Conservation (phyloP, 1,140 invertebrate species). For the Diabrotica virgifera region DNA sequence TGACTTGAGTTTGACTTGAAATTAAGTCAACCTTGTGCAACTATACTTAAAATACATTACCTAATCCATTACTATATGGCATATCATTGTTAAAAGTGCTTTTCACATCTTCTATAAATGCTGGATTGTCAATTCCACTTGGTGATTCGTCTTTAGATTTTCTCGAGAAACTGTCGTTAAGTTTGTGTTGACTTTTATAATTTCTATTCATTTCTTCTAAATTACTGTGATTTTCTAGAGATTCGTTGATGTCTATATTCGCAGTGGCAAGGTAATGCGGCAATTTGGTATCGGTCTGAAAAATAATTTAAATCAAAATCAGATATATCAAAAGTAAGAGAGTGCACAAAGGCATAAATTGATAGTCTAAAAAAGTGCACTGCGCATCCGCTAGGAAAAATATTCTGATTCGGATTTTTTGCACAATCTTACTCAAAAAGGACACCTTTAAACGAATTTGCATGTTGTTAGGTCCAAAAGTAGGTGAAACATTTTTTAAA, state of each 20-base stretch:
- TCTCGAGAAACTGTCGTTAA: slow-evolving; percentile 27
- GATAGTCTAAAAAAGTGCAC: too few species aligned
- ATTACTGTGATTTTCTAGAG: slow-evolving; percentile 40
- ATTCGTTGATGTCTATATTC: slow-evolving; percentile 46
- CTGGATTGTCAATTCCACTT: slow-evolving; percentile 37
- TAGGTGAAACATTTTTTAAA: too few species aligned
- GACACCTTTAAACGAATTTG: too few species aligned
- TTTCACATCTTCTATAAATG: slow-evolving; percentile 33
- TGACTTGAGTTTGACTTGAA: too few species aligned
- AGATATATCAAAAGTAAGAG: too few species aligned
- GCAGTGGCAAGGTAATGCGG: slow-evolving; percentile 46
- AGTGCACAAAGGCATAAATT: too few species aligned
- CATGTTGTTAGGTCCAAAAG: too few species aligned
- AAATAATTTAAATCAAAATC: not conserved
- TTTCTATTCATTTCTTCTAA: slow-evolving; percentile 42
- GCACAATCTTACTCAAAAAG: too few species aligned
- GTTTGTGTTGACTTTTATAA: slow-evolving; percentile 41
- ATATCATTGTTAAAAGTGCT: slow-evolving; percentile 42
- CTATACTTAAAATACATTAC: not conserved
- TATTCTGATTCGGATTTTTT: too few species aligned
- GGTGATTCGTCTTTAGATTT: slow-evolving; percentile 10
- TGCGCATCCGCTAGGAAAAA: too few species aligned
- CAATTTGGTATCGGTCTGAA: slow-evolving; percentile 27
- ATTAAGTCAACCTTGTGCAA: too few species aligned
- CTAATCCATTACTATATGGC: slow-evolving; percentile 27